These are phyloP conservation scores for Xanthia togata DNA, from an alignment of 2,888 invertebrate genomes.

Conservation along the genomic window DNA sequence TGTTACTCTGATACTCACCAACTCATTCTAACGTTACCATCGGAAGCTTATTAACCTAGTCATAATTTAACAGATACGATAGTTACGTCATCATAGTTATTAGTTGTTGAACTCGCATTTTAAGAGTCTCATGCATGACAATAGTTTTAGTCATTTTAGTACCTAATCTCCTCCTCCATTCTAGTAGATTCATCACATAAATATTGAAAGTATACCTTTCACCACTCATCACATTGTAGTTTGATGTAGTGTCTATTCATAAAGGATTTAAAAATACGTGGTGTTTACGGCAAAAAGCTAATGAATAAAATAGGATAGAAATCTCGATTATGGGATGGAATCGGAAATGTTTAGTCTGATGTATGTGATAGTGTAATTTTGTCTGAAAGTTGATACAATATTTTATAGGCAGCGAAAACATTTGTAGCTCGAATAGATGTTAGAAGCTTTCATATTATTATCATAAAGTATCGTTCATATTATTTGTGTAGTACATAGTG, in stretches of 20 bases:
- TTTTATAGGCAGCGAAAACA: conserved; percentile 31
- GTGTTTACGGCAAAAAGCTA: neutral
- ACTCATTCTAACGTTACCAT: conserved; percentile 39
- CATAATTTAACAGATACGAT: conserved; percentile 26
- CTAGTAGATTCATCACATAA: neutral
- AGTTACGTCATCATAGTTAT: conserved; percentile 20
- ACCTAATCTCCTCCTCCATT: conserved; percentile 1
- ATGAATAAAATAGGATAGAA: conserved; percentile 23
- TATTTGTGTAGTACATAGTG: conserved; percentile 39
- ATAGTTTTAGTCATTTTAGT: conserved; percentile 30
- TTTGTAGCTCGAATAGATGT: conserved; percentile 27
- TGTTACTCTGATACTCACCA: conserved; percentile 32
- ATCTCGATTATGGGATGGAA: conserved; percentile 47
- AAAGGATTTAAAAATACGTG: conserved; percentile 23
- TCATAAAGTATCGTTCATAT: conserved; percentile 21
- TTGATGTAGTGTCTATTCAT: conserved; percentile 37
- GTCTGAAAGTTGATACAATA: conserved; percentile 18
- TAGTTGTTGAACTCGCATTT: conserved; percentile 6
- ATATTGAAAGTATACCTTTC: conserved; percentile 15
- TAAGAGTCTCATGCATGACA: conserved; percentile 28
- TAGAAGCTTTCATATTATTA: conserved; percentile 25
- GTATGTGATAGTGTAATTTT: conserved; percentile 71
- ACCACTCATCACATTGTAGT: conserved; percentile 34
- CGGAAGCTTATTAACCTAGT: conserved; percentile 58
- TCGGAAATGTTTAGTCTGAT: conserved; percentile 72